phyloP scores from a whole-genome alignment of 2,797 vertebrate genomes.

The Tadarida brasiliensis region DNA sequence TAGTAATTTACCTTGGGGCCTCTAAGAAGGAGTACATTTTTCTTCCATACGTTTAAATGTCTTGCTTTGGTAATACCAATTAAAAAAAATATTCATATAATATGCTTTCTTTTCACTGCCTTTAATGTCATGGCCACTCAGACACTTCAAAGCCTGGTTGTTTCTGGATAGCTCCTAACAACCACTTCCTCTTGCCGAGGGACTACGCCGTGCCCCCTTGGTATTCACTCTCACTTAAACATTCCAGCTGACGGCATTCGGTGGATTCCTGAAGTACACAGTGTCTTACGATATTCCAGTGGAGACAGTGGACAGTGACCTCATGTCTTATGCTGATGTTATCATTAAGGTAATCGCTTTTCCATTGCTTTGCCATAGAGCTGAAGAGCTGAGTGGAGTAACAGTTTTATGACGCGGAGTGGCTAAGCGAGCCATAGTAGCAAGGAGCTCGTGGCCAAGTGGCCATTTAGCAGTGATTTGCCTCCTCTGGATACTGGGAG shows the following conservation, averaged over 20 bases:
- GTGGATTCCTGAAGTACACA: conserved; percentile 93
- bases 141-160: too few relatives aligned
- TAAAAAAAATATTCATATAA: not conserved
- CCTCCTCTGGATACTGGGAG: accelerated
- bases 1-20: not conserved
- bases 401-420: not conserved
- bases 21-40: not conserved
- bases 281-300: conserved; percentile 91
- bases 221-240: not conserved
- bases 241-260: conserved; percentile 92
- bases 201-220: accelerated
- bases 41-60: not conserved
- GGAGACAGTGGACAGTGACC: conserved; percentile 89
- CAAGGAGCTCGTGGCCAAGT: not conserved
- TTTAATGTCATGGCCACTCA: not conserved
- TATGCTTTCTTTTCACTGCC: not conserved
- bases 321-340: conserved; percentile 89
- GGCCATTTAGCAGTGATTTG: not conserved
- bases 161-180: not conserved
- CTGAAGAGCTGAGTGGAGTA: not conserved
- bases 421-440: accelerated
- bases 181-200: accelerated
- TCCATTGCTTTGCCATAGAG: not conserved
- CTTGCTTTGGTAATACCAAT: not conserved
- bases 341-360: conserved; percentile 92